Conservation (phyloP, 2,797 vertebrate species). For the Apogon talboti region DNA sequence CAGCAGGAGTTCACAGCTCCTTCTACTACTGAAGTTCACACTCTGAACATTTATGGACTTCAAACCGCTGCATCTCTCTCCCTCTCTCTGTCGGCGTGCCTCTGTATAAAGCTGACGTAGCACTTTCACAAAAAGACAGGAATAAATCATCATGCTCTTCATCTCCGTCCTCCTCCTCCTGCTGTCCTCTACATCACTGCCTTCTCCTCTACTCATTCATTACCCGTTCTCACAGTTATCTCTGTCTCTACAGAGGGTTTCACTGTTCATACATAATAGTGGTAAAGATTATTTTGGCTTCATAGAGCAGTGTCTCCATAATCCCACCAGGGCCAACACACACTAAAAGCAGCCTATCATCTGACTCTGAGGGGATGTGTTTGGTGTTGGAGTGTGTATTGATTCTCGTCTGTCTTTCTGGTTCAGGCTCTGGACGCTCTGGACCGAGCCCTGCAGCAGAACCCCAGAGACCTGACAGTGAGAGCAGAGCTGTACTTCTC, state of each 20-base stretch:
- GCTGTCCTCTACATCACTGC: conserved; percentile 1
- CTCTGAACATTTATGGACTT: no score
- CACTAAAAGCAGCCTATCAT: no score
- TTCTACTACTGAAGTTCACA: neutral
- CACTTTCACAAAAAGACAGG: neutral
- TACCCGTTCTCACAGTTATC: no score
- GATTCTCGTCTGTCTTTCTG: conserved; percentile 6
- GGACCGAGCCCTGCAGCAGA: conserved; percentile 90
- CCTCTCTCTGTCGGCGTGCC: neutral
- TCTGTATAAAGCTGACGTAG: conserved; percentile 4
- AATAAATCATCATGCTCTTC: neutral
- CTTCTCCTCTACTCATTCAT: neutral
- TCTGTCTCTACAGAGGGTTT: neutral
- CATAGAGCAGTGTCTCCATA: no score
- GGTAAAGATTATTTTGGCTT: no score
- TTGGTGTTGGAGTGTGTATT: conserved; percentile 2
- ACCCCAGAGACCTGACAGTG: conserved; percentile 88
- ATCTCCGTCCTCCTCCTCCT: neutral
- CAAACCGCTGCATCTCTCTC: neutral
- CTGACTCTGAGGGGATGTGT: neutral
- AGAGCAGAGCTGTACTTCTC: conserved; percentile 95
- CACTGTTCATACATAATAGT: neutral
- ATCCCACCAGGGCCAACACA: no score
- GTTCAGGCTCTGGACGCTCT: conserved; percentile 90
- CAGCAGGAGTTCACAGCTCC: no score